Evolutionary conservation across 2,888 invertebrate genomes (phyloP).

Genomic region (Hirtodrosophila trivittata): DNA sequence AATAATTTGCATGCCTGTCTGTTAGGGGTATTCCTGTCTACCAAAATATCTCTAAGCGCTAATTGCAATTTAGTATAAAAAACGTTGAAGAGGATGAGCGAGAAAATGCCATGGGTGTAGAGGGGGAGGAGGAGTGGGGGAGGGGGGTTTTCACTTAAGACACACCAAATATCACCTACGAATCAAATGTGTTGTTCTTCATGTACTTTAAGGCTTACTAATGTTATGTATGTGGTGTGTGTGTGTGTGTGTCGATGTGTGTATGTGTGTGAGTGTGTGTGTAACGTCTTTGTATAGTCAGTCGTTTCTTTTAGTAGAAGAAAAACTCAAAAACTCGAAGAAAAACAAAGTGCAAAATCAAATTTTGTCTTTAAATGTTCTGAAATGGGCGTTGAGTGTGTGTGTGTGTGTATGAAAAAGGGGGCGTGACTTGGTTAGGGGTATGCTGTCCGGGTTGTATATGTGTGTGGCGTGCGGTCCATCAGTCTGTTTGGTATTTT

Average conservation of each 20-base stretch:
- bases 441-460: constrained; percentile 58
- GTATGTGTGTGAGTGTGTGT: constrained; percentile 33
- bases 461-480: constrained; percentile 58
- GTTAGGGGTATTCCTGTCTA: too few species aligned
- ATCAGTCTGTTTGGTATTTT: constrained; percentile 71
- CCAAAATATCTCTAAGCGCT: too few species aligned
- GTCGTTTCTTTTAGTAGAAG: constrained; percentile 44
- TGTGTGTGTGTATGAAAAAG: not conserved
- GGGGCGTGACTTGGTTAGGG: constrained; percentile 3
- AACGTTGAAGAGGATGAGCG: not conserved
- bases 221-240: constrained; percentile 56
- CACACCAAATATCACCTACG: constrained; percentile 78
- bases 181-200: constrained; percentile 64
- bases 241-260: constrained; percentile 31
- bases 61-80: too few species aligned
- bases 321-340: constrained; percentile 12
- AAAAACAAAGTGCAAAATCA: constrained; percentile 20
- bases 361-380: constrained; percentile 40
- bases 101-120: not conserved
- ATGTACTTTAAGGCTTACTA: constrained; percentile 57
- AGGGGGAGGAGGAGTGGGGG: constrained; percentile 4
- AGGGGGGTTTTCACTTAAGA: constrained; percentile 58
- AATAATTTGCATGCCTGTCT: too few species aligned
- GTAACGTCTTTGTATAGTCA: constrained; percentile 66
- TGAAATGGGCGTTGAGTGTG: not conserved